phyloP scores from a whole-genome alignment of 92 coral and sea anemone genomes.

The Actinostola sp. region DNA sequence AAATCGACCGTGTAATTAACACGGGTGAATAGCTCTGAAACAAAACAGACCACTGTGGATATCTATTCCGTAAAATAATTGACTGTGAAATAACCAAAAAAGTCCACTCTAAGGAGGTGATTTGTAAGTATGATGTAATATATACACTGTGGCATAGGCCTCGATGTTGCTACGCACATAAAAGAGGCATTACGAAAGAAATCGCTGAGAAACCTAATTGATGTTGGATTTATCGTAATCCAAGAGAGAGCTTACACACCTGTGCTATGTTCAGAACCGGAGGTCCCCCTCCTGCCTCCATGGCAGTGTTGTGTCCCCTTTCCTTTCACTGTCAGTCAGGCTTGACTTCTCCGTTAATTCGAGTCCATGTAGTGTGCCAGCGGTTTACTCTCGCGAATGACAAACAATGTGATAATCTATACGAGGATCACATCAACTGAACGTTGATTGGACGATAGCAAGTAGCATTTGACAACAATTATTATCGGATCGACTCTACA shows the following conservation, averaged over 20 bases:
- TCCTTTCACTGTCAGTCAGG: constrained; percentile 6
- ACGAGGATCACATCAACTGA: constrained; percentile 51
- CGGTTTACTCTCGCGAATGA: constrained; percentile 17
- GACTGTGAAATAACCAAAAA: background rate
- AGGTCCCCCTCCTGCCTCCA: constrained; percentile 60
- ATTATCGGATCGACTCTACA: background rate
- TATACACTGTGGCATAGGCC: background rate
- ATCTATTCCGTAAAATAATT: background rate
- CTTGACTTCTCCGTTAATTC: constrained; percentile 16
- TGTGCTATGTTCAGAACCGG: constrained; percentile 49
- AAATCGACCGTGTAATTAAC: constrained; percentile 82
- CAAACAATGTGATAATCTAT: constrained; percentile 38
- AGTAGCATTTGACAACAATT: background rate
- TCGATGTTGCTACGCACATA: background rate
- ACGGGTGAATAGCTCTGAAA: constrained; percentile 25
- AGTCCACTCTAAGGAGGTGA: background rate
- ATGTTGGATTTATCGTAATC: background rate
- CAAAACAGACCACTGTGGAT: constrained; percentile 6
- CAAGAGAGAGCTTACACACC: constrained; percentile 11
- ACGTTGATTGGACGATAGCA: constrained; percentile 45
- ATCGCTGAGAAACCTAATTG: background rate
- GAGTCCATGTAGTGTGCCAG: constrained; percentile 37
- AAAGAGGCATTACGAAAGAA: background rate
- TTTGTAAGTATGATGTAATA: background rate
- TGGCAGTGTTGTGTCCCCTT: constrained; percentile 13